Conservation (phyloP, 2,113 vertebrate genomes). For the Leptocoma aspasia region DNA sequence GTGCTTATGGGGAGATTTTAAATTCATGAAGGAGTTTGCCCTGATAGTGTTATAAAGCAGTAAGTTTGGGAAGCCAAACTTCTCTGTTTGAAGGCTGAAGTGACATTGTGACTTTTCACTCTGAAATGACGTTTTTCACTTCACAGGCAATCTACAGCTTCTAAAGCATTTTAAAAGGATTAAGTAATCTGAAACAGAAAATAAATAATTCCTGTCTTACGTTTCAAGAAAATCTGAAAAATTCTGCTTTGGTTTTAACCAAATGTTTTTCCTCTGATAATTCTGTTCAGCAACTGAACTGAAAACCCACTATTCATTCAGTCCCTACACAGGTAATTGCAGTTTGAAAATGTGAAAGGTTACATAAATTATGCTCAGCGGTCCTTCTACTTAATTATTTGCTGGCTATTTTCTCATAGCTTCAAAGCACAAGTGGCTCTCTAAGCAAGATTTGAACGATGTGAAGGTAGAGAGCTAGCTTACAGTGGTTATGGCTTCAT, state of each 20-base stretch:
- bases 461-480: conserved; percentile 10
- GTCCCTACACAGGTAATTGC: conserved; percentile 13
- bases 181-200: conserved; percentile 57
- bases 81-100: neutral
- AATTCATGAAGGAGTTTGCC: neutral
- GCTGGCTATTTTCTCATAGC: conserved; percentile 28
- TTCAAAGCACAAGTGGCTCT: conserved; percentile 35
- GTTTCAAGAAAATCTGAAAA: conserved; percentile 44
- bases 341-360: conserved; percentile 34
- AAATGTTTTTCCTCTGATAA: conserved; percentile 19
- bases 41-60: neutral
- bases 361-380: conserved; percentile 50
- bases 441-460: neutral
- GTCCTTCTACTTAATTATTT: conserved; percentile 35
- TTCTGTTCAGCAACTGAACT: conserved; percentile 2
- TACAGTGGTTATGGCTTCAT: conserved; percentile 47
- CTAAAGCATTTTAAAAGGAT: conserved; percentile 43
- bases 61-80: neutral
- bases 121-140: neutral
- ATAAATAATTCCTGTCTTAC: conserved; percentile 25
- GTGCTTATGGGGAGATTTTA: neutral
- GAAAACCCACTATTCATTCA: conserved; percentile 47
- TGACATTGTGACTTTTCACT: neutral
- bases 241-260: conserved; percentile 31
- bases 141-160: conserved; percentile 12